These are phyloP conservation scores for Odontothrips loti DNA, from an alignment of 2,888 invertebrate genomes.

Conservation along the genomic window DNA sequence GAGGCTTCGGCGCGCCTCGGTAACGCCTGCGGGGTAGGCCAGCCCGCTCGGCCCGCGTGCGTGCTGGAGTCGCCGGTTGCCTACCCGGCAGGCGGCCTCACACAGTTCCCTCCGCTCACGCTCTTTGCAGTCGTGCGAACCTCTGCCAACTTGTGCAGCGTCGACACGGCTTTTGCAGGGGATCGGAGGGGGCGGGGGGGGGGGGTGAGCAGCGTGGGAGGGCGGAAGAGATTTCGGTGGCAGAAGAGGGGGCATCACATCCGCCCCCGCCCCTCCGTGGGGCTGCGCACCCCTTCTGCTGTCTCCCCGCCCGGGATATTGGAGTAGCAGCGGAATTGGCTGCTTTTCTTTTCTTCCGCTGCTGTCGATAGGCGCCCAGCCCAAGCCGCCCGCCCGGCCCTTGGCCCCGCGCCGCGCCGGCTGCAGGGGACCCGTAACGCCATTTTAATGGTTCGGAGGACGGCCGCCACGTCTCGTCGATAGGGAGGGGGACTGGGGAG, in stretches of 20 bases:
- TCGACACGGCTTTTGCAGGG: no score
- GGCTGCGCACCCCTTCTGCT: no score
- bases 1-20: no score
- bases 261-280: neutral
- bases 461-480: no score
- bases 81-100: no score
- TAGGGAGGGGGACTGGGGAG: no score
- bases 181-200: neutral
- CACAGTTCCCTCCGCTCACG: no score
- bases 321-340: neutral
- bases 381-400: neutral
- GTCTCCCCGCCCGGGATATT: neutral
- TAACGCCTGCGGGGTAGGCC: no score
- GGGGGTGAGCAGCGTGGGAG: neutral
- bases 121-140: neutral
- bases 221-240: neutral
- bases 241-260: neutral
- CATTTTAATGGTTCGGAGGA: no score
- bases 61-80: no score
- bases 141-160: neutral
- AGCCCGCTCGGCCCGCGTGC: no score
- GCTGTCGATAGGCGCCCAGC: neutral
- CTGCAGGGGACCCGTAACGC: neutral
- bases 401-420: neutral
- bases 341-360: no score